A percentile compares a stretch with the other conserved stretches of the same genome.
These are phyloP conservation scores for Triplophysa bombifrons DNA, from an alignment of 2,797 vertebrate genomes.

Conservation along the genomic window DNA sequence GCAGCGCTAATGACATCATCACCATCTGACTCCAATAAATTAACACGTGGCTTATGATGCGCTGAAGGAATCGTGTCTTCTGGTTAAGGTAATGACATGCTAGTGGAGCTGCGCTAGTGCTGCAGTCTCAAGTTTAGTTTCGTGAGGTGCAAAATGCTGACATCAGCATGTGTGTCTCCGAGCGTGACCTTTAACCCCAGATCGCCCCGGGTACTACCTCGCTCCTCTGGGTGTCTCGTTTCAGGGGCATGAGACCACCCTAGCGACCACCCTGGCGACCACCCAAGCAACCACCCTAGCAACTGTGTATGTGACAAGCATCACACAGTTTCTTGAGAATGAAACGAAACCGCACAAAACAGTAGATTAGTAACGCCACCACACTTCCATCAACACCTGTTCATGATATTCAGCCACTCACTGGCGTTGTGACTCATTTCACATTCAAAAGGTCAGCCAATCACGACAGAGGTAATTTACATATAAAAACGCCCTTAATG, in stretches of 20 bases:
- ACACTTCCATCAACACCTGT: not conserved
- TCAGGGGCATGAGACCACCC: too few species aligned
- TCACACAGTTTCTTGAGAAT: too few species aligned
- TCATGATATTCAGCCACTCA: not conserved
- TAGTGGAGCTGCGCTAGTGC: constrained; percentile 17
- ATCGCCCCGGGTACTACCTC: not conserved
- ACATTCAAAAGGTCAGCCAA: not conserved
- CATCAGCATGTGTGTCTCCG: constrained; percentile 29
- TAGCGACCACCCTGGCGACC: too few species aligned
- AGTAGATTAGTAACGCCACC: not conserved
- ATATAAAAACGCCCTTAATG: not conserved
- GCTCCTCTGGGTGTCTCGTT: not conserved
- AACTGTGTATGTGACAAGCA: too few species aligned
- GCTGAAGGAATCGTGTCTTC: constrained; percentile 13
- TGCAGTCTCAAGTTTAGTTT: constrained; percentile 3
- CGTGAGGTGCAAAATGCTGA: constrained; percentile 31
- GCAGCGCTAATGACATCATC: constrained; percentile 33
- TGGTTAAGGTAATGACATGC: constrained; percentile 13
- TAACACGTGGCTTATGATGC: constrained; percentile 5
- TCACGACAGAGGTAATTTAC: not conserved
- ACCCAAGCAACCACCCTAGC: too few species aligned
- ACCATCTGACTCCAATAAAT: constrained; percentile 41
- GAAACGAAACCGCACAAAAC: too few species aligned
- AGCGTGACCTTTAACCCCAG: constrained; percentile 14
- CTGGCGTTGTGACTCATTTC: not conserved